Evolutionary conservation across 2,113 vertebrate species (phyloP).

Genomic region (Leuciscus idus): DNA sequence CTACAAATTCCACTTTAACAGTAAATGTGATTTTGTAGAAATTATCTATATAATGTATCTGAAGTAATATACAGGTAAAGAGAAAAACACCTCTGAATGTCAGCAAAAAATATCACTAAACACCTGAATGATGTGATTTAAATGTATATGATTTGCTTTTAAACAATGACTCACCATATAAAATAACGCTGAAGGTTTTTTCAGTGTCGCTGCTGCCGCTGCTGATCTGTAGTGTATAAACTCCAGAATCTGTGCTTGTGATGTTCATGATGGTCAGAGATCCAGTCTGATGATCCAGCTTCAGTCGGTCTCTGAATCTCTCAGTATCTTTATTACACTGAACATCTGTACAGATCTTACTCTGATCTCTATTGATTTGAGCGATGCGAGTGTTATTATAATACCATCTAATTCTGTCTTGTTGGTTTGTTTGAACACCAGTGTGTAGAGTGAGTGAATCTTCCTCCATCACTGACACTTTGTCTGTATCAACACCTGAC

Average conservation of each 20-base stretch:
- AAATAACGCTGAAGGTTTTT: fast-evolving
- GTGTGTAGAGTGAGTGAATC: not conserved
- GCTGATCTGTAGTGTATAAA: too few relatives aligned
- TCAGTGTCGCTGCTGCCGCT: too few relatives aligned
- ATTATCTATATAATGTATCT: too few relatives aligned
- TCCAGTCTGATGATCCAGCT: not conserved
- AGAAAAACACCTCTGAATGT: too few relatives aligned
- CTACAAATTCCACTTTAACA: too few relatives aligned
- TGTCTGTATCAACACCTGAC: not conserved
- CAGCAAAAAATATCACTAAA: too few relatives aligned
- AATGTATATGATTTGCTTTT: too few relatives aligned
- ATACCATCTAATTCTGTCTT: slow-evolving; percentile 1
- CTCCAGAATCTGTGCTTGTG: fast-evolving
- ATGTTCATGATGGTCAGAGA: too few relatives aligned
- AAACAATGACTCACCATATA: too few relatives aligned
- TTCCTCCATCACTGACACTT: not conserved
- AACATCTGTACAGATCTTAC: not conserved
- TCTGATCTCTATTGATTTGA: not conserved
- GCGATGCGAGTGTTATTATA: not conserved
- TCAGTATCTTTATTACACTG: not conserved
- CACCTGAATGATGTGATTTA: too few relatives aligned
- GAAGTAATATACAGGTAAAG: too few relatives aligned
- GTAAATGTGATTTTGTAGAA: too few relatives aligned
- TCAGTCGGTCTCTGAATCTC: not conserved
- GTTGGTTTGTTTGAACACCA: not conserved